phyloP scores from a whole-genome alignment of 1,140 invertebrate species.

The Drosophila mauritiana region DNA sequence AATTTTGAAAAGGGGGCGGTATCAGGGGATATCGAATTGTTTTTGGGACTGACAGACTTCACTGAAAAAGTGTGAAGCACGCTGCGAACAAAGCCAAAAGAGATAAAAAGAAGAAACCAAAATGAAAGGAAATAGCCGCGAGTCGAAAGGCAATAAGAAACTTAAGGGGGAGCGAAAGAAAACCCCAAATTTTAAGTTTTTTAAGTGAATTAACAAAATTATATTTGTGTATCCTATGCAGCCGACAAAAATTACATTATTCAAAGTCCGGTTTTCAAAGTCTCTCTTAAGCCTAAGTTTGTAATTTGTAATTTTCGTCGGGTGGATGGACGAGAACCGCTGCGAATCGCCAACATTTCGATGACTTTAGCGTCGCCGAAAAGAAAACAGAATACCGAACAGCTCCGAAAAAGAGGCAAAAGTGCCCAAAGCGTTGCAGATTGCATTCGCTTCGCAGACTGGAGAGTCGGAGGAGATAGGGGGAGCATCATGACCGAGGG shows the following conservation, averaged over 20 bases:
- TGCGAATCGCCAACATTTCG: slow-evolving; percentile 56
- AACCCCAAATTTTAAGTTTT: slow-evolving; percentile 43
- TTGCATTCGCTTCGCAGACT: slow-evolving; percentile 74
- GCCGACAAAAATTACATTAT: slow-evolving; percentile 2
- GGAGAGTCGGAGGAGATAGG: slow-evolving; percentile 14
- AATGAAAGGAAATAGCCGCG: slow-evolving; percentile 50
- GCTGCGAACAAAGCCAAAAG: slow-evolving; percentile 27
- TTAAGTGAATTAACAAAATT: slow-evolving; percentile 74
- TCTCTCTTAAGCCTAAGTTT: slow-evolving; percentile 20
- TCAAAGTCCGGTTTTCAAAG: slow-evolving; percentile 34
- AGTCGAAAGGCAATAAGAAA: slow-evolving; percentile 18
- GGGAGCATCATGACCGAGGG: neutral
- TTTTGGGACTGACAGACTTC: slow-evolving; percentile 20
- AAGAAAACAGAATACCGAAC: neutral
- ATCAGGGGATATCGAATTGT: slow-evolving; percentile 3
- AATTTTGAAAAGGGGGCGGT: slow-evolving; percentile 63
- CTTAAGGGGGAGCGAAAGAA: slow-evolving; percentile 22
- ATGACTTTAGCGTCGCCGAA: slow-evolving; percentile 46
- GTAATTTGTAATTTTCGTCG: slow-evolving; percentile 52
- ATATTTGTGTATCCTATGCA: slow-evolving; percentile 12
- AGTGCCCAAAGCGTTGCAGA: slow-evolving; percentile 79
- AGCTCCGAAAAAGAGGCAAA: slow-evolving; percentile 21
- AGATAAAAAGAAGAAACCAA: slow-evolving; percentile 9
- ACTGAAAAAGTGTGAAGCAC: slow-evolving; percentile 59
- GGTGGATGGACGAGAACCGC: slow-evolving; percentile 46